Conservation (phyloP, 2,888 invertebrate genomes). For the Pandemis corylana region DNA sequence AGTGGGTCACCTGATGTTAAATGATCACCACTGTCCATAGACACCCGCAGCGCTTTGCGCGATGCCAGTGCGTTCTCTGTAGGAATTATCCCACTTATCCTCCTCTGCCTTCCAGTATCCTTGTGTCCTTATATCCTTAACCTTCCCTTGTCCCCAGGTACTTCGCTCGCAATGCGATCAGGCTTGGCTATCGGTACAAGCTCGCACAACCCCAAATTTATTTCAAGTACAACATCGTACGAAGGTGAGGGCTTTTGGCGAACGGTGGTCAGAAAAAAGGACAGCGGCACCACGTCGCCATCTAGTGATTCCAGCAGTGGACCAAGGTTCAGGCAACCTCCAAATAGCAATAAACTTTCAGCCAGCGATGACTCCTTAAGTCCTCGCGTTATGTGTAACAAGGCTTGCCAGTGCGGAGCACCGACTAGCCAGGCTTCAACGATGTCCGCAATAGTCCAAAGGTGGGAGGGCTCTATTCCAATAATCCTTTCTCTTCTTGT, state of each 20-base stretch:
- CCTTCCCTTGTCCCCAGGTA: slow-evolving; percentile 38
- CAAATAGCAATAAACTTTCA: not conserved
- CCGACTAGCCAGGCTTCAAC: not conserved
- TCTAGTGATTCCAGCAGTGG: not conserved
- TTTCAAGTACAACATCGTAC: not conserved
- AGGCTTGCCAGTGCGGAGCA: not conserved
- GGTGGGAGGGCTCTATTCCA: slow-evolving; percentile 4
- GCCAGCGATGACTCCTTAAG: not conserved
- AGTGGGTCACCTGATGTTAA: too few relatives aligned
- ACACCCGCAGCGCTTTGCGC: too few relatives aligned
- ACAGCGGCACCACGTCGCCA: not conserved
- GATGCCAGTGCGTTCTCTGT: too few relatives aligned
- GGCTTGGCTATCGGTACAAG: not conserved
- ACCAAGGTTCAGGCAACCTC: not conserved
- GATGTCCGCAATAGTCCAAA: not conserved
- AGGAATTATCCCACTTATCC: not conserved
- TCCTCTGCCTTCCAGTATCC: slow-evolving; percentile 8
- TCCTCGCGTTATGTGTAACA: not conserved
- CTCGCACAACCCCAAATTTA: not conserved
- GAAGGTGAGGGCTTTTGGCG: not conserved
- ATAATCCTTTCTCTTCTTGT: not conserved
- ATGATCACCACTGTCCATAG: too few relatives aligned
- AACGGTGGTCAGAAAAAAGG: not conserved
- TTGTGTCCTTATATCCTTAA: slow-evolving; percentile 10
- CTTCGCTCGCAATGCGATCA: slow-evolving; percentile 7